phyloP scores from a whole-genome alignment of 2,113 vertebrate species.

The Tachycineta bicolor region DNA sequence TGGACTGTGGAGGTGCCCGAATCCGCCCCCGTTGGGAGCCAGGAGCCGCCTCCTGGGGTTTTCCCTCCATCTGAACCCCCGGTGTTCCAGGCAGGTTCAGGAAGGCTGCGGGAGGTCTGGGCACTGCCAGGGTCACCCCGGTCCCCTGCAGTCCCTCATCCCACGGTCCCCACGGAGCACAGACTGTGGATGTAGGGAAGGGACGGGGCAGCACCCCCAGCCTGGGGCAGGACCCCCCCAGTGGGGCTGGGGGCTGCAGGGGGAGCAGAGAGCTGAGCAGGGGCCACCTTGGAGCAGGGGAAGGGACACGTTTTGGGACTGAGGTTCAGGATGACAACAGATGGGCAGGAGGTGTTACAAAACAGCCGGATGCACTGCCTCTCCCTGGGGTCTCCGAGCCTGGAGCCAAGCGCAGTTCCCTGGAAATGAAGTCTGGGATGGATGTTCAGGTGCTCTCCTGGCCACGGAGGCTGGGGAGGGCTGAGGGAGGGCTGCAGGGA shows the following conservation, averaged over 20 bases:
- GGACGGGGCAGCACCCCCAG: neutral
- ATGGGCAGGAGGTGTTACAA: rapidly evolving
- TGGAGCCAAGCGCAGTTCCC: neutral
- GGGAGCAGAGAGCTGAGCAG: neutral
- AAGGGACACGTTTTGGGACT: neutral
- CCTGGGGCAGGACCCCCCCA: no score
- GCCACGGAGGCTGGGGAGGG: neutral
- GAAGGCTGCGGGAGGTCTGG: neutral
- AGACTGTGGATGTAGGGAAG: rapidly evolving
- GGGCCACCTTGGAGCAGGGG: neutral
- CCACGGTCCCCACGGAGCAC: neutral
- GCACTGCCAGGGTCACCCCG: neutral
- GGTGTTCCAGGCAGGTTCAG: neutral
- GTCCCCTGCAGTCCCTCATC: neutral
- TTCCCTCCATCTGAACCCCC: rapidly evolving
- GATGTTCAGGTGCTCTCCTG: neutral
- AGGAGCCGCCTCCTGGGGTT: neutral
- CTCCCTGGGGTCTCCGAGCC: neutral
- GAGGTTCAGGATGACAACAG: neutral
- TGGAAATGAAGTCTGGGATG: neutral
- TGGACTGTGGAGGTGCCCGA: neutral
- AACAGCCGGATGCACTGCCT: neutral
- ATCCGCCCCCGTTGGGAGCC: rapidly evolving
- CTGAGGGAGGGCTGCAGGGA: neutral
- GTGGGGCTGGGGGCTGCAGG: neutral